A percentile compares a stretch with the other conserved stretches of the same genome.
Evolutionary conservation across 2,888 invertebrate genomes (phyloP).

Genomic region (Molorchus minor): DNA sequence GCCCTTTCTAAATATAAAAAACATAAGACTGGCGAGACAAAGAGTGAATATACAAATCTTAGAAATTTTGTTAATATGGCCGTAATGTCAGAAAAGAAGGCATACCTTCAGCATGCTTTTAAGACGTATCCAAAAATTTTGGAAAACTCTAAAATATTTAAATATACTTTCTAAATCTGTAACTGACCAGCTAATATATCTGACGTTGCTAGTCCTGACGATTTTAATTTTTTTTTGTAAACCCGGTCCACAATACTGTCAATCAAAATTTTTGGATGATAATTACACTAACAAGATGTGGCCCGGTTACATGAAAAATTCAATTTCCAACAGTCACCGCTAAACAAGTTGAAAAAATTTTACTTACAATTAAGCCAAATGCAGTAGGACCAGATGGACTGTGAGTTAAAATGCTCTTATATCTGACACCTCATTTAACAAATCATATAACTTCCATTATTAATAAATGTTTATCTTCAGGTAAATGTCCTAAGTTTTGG

Average conservation of each 20-base stretch:
- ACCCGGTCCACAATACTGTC: not conserved
- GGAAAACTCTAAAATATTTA: too few relatives aligned
- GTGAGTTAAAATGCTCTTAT: too few relatives aligned
- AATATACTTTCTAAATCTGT: not conserved
- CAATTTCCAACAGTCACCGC: not conserved
- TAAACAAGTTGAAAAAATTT: not conserved
- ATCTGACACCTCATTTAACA: too few relatives aligned
- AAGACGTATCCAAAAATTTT: too few relatives aligned
- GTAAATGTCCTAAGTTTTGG: too few relatives aligned
- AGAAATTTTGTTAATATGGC: not conserved
- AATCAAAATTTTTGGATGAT: not conserved
- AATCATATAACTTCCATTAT: not conserved
- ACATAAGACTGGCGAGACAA: not conserved
- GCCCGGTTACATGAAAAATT: not conserved
- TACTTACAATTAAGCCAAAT: not conserved
- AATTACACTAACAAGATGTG: not conserved
- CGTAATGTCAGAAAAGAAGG: not conserved
- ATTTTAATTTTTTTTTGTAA: not conserved
- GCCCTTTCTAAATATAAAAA: not conserved
- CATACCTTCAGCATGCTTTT: not conserved
- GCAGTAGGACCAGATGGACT: too few relatives aligned
- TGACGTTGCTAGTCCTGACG: not conserved
- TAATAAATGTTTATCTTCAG: not conserved
- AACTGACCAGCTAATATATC: not conserved
- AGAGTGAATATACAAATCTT: not conserved